Conservation (phyloP, 2,113 vertebrate species). For the Prionailurus viverrinus region DNA sequence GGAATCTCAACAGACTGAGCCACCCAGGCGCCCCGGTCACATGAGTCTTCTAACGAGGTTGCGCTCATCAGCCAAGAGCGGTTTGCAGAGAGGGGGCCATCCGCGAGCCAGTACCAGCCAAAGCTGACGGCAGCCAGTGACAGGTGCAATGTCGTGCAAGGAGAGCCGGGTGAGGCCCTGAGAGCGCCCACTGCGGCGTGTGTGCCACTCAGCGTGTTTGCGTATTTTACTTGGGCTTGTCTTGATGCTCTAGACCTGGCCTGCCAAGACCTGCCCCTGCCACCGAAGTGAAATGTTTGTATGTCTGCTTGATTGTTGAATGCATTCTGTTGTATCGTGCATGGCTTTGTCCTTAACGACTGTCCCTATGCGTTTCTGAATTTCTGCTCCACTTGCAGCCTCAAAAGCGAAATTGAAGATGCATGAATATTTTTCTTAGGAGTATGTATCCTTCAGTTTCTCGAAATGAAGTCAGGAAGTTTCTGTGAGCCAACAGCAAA, state of each 20-base stretch:
- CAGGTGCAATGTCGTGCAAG: rapidly evolving
- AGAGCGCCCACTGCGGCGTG: rapidly evolving
- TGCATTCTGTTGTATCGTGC: neutral
- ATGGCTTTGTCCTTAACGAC: neutral
- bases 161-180: rapidly evolving
- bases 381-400: neutral
- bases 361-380: neutral
- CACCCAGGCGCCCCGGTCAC: too few species aligned
- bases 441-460: constrained; percentile 43
- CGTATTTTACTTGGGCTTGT: neutral
- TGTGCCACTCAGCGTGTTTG: neutral
- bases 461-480: constrained; percentile 55
- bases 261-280: neutral
- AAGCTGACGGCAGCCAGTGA: neutral
- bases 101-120: neutral
- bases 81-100: neutral
- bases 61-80: neutral
- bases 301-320: neutral
- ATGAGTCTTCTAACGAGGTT: neutral
- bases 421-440: neutral
- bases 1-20: too few species aligned
- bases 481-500: constrained; percentile 57
- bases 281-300: neutral
- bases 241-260: neutral
- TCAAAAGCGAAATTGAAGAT: constrained; percentile 6